Evolutionary conservation across 2,888 invertebrate species (phyloP).

Genomic region (Synanthedon tipuliformis): DNA sequence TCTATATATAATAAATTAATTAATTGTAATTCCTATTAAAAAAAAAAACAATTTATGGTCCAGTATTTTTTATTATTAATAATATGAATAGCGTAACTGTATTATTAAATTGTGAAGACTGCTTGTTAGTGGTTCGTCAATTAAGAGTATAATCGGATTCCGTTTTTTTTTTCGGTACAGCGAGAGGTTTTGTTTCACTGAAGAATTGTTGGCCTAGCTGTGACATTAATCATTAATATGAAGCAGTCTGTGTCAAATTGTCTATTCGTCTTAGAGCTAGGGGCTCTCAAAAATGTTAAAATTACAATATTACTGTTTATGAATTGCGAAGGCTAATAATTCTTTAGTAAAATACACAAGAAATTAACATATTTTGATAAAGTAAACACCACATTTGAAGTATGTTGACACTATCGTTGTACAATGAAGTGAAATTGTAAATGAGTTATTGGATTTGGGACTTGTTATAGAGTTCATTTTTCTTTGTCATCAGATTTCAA

Average conservation of each 20-base stretch:
- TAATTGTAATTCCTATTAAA: slow-evolving; percentile 53
- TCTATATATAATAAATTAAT: neutral
- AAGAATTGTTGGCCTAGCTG: neutral
- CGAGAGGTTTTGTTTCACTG: neutral
- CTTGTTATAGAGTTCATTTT: neutral
- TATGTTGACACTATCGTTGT: neutral
- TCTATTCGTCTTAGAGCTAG: too few relatives aligned
- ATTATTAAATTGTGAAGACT: slow-evolving; percentile 53
- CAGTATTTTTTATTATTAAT: slow-evolving; percentile 57
- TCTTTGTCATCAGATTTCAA: neutral
- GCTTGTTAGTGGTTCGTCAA: slow-evolving; percentile 63
- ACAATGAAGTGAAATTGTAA: neutral
- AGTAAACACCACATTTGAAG: too few relatives aligned
- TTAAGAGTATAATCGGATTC: slow-evolving; percentile 22
- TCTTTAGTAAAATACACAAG: too few relatives aligned
- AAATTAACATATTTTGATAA: too few relatives aligned
- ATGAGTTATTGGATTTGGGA: neutral
- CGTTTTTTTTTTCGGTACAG: neutral
- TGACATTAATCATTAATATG: too few relatives aligned
- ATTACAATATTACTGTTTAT: too few relatives aligned
- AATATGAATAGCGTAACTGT: slow-evolving; percentile 29
- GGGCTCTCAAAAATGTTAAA: too few relatives aligned
- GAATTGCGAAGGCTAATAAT: too few relatives aligned
- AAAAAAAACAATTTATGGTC: slow-evolving; percentile 47
- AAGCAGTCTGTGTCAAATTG: too few relatives aligned